Percentiles rank a stretch among this genome's conserved stretches.
Evolutionary conservation across 2,797 vertebrate genomes (phyloP).

Genomic region (Catamblyrhynchus diadema): DNA sequence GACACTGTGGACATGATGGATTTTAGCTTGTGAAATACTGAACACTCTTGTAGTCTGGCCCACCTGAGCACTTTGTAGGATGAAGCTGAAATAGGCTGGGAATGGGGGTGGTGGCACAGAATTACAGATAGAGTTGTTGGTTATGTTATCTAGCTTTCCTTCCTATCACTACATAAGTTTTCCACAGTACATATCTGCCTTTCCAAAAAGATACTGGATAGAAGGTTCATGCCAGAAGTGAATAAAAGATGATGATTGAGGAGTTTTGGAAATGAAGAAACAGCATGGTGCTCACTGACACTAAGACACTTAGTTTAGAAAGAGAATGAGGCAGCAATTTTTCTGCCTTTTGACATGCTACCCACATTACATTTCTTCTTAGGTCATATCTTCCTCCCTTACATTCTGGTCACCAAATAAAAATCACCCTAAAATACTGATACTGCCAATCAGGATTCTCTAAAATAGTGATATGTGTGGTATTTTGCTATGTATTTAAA

Average conservation of each 20-base stretch:
- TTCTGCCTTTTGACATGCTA: not conserved
- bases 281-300: not conserved
- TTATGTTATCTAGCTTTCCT: not conserved
- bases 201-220: not conserved
- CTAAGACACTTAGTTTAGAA: not conserved
- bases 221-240: not conserved
- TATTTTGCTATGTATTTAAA: not conserved
- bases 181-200: not conserved
- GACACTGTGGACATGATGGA: not conserved
- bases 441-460: not conserved
- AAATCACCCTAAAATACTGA: not conserved
- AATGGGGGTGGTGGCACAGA: not conserved
- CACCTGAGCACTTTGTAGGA: not conserved
- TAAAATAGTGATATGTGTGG: not conserved
- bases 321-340: not conserved
- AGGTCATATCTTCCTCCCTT: not conserved
- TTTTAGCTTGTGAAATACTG: slow-evolving; percentile 16
- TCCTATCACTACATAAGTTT: not conserved
- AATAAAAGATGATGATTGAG: not conserved
- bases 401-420: not conserved
- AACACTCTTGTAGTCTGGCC: not conserved
- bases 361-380: not conserved
- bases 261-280: not conserved
- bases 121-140: not conserved
- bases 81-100: not conserved